These are phyloP conservation scores for Antheraea mylitta DNA, from an alignment of 1,140 invertebrate genomes.

Conservation along the genomic window DNA sequence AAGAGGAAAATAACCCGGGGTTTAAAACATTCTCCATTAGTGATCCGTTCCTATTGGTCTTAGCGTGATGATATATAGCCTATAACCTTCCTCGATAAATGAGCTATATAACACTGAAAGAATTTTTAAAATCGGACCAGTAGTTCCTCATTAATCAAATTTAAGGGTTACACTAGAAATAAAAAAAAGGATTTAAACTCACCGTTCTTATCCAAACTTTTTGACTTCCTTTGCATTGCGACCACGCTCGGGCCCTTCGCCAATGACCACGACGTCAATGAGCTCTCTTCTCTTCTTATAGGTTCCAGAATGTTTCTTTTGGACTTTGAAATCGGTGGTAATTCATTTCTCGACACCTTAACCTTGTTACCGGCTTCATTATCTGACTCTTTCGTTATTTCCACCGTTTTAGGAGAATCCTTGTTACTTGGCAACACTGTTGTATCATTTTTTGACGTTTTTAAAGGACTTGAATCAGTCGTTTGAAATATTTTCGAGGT, in stretches of 20 bases:
- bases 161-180: no score
- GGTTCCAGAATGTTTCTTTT: constrained; percentile 71
- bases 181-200: no score
- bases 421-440: constrained; percentile 30
- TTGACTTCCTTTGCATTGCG: constrained; percentile 51
- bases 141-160: no score
- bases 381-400: neutral
- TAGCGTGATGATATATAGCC: no score
- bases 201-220: constrained; percentile 42
- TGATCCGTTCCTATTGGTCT: no score
- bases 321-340: constrained; percentile 54
- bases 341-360: constrained; percentile 24
- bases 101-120: no score
- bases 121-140: no score
- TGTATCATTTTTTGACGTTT: constrained; percentile 12
- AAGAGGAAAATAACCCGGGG: no score
- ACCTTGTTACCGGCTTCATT: neutral
- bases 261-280: constrained; percentile 65
- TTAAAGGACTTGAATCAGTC: neutral
- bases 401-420: constrained; percentile 18
- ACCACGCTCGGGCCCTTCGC: constrained; percentile 69
- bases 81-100: no score
- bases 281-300: constrained; percentile 53
- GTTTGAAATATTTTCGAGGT: constrained; percentile 5
- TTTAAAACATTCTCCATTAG: no score